Evolutionary conservation across 2,113 vertebrate species (phyloP), one percentile per base, ranked within the genome.

Genomic region (Lagopus leucura): DNA sequence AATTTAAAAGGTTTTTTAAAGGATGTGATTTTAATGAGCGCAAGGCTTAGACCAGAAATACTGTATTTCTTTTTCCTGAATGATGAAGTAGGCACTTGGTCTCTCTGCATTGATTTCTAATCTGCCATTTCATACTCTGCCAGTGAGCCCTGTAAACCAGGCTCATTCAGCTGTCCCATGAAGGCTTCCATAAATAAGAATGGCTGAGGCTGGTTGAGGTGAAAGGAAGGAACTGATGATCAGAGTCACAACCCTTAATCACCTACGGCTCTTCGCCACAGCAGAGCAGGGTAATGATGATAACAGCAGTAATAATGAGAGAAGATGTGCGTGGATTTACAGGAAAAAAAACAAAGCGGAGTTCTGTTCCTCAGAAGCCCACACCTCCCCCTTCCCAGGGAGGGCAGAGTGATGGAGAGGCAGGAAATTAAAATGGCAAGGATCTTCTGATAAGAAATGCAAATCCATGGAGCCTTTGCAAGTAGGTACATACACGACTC

Each of bases 51-150:
- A 92, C 16, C 82, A 93, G 78, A 52, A 95, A 93, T 55, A 91
- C 75, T 91, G 81, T 66, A 75, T 75, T 93, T 97, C 95, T 96
- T 92, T 94, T 71, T 82, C 79, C 70, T 94, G 50, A 95, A 76
- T 95, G 94, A 91, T 95, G 80, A 94, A 88, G 96, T 89, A 91
- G 48, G 84, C 64, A 95, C 83, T 97, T 94, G 95, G 89, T 93
- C 92, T 92, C 92, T 64, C 60, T 64, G 79, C 92, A 94, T 78
- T 92, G 83, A 95, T 93, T 96, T 96, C 94, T 96, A 92, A 95
- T 95, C 79, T 95, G 86, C 73, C 88, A 76, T 79, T 89, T 91
- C 93, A 40, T 82, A 70, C 71, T 47, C 73, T 86, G 75, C 91
- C 70, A 94, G 94, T 20, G 70, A 95, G 93, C 82, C 92, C 77